Conservation (phyloP, 1,140 invertebrate species). For the Anoplolepis gracilipes region DNA sequence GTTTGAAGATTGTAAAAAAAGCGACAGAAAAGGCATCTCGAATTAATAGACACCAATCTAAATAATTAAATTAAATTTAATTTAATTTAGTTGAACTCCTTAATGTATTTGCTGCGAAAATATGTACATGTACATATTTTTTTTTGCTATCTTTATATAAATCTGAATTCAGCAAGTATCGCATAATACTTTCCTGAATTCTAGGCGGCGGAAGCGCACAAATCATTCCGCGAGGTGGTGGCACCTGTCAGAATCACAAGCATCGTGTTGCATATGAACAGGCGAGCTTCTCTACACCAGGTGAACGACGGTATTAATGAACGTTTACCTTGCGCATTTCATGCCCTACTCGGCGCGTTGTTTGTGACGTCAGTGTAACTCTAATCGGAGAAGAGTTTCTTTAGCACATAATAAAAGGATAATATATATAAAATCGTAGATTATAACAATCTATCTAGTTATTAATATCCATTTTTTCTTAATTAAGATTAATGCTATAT, state of each 20-base stretch:
- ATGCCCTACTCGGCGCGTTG: not conserved
- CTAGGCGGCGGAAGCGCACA: slow-evolving; percentile 24
- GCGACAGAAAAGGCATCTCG: not conserved
- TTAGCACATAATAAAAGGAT: slow-evolving; percentile 33
- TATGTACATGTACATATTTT: not conserved
- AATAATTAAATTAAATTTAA: not conserved
- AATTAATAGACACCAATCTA: too few species aligned
- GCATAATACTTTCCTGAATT: slow-evolving; percentile 54
- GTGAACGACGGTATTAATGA: slow-evolving; percentile 3
- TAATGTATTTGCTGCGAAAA: not conserved
- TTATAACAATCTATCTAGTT: not conserved
- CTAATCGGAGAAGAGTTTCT: slow-evolving; percentile 12
- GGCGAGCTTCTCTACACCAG: slow-evolving; percentile 42
- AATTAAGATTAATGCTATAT: not conserved
- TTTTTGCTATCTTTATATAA: not conserved
- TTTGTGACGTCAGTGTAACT: slow-evolving; percentile 9
- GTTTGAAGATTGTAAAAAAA: not conserved
- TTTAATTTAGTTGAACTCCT: not conserved
- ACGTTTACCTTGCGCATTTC: slow-evolving; percentile 17
- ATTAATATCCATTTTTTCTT: not conserved
- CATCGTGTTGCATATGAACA: slow-evolving; percentile 50
- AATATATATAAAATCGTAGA: too few species aligned
- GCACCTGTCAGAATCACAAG: slow-evolving; percentile 67
- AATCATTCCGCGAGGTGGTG: slow-evolving; percentile 74
- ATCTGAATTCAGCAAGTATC: not conserved